Conservation (phyloP, 2,888 invertebrate species). For the Eudemis profundana region DNA sequence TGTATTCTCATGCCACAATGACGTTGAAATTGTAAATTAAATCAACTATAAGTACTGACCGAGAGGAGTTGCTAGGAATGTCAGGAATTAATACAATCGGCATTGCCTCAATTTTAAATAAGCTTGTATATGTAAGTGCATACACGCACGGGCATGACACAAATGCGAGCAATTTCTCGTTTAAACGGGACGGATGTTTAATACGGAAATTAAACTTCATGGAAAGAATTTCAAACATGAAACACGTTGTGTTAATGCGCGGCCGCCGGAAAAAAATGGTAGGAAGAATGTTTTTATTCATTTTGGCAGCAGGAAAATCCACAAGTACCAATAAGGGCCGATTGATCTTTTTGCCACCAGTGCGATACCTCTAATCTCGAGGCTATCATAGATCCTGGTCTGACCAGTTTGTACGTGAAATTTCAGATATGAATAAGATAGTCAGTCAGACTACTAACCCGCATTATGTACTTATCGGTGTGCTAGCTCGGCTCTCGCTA, state of each 20-base stretch:
- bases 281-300: neutral
- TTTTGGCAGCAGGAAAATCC: too few species aligned
- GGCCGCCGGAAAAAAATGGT: neutral
- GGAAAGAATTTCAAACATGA: constrained; percentile 13
- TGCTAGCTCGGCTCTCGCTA: too few species aligned
- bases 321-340: too few species aligned
- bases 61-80: neutral
- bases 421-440: too few species aligned
- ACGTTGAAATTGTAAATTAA: neutral
- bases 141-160: neutral
- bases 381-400: too few species aligned
- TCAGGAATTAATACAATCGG: neutral
- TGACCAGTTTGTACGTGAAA: too few species aligned
- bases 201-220: constrained; percentile 8
- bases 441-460: too few species aligned
- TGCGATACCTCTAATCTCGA: too few species aligned
- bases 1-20: too few species aligned
- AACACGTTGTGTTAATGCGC: constrained; percentile 7
- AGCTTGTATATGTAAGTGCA: constrained; percentile 3
- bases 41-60: neutral
- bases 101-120: constrained; percentile 4
- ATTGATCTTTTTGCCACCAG: too few species aligned
- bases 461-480: too few species aligned
- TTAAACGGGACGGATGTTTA: neutral
- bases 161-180: constrained; percentile 10